A percentile compares a stretch with the other conserved stretches of the same genome.
phyloP scores from a whole-genome alignment of 2,888 invertebrate species.

The Lochmaea capreae region DNA sequence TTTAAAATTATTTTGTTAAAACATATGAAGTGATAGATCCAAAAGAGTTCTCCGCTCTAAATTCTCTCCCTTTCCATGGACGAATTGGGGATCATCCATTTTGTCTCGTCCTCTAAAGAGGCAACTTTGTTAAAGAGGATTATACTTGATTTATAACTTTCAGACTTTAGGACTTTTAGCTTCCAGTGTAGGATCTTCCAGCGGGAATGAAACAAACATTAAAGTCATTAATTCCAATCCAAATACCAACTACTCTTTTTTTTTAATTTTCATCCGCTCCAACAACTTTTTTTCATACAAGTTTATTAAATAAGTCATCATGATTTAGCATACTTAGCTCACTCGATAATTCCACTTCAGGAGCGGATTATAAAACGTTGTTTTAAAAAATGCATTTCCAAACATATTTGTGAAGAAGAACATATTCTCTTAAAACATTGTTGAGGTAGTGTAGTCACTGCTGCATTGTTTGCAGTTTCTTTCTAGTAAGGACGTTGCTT shows the following conservation, averaged over 20 bases:
- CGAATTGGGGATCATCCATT: constrained; percentile 58
- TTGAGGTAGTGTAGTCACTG: no score
- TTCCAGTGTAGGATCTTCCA: constrained; percentile 9
- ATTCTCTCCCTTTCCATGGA: constrained; percentile 14
- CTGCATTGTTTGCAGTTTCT: no score
- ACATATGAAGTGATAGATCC: no score
- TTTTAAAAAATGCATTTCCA: no score
- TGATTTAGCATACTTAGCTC: no score
- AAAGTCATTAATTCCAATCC: neutral
- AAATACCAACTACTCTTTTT: neutral
- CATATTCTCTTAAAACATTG: no score
- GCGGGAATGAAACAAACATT: neutral
- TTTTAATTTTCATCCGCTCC: neutral
- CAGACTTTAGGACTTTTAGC: constrained; percentile 55
- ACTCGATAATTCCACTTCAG: no score
- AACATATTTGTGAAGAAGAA: no score
- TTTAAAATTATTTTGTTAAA: constrained; percentile 42
- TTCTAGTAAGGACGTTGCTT: no score
- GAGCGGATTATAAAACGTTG: no score
- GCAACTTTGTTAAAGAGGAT: constrained; percentile 63
- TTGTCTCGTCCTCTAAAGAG: constrained; percentile 61
- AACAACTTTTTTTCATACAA: neutral
- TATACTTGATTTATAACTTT: constrained; percentile 62
- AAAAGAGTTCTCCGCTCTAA: constrained; percentile 52
- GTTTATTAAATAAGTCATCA: no score